A percentile compares a stretch with the other conserved stretches of the same genome.
phyloP scores from a whole-genome alignment of 2,797 vertebrate genomes.

The Lemur catta region DNA sequence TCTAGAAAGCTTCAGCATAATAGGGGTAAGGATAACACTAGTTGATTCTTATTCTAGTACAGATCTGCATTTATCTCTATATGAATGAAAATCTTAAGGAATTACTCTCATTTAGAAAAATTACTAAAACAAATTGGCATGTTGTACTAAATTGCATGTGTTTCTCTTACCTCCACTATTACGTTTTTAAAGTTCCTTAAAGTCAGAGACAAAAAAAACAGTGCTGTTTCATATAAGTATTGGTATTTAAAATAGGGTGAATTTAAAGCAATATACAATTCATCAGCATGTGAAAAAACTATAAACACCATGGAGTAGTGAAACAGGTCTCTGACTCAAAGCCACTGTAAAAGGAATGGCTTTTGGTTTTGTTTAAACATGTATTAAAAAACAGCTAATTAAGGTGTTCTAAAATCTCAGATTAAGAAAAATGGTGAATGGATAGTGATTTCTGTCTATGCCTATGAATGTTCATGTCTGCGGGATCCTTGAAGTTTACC shows the following conservation, averaged over 20 bases:
- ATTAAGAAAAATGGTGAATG: background rate
- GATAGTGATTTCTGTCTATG: background rate
- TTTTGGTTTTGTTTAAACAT: background rate
- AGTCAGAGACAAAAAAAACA: background rate
- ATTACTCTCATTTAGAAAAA: conserved; percentile 9
- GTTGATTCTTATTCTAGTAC: background rate
- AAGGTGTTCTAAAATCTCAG: background rate
- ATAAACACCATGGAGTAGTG: background rate
- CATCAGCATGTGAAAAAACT: background rate
- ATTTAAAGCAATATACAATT: conserved; percentile 2
- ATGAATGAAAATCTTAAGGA: background rate
- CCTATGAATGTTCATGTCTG: background rate
- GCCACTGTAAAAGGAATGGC: background rate
- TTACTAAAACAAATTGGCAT: conserved; percentile 8
- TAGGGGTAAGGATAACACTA: background rate
- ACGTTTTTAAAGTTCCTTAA: background rate
- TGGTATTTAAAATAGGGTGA: background rate
- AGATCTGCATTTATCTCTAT: background rate
- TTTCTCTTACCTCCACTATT: background rate
- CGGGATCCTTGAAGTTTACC: conserved; percentile 3
- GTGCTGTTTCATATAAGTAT: background rate
- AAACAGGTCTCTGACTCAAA: background rate
- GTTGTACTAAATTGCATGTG: background rate
- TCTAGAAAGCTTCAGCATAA: background rate
- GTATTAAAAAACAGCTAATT: background rate